Conservation (phyloP, 1,140 invertebrate species). For the Saxidomus purpurata region DNA sequence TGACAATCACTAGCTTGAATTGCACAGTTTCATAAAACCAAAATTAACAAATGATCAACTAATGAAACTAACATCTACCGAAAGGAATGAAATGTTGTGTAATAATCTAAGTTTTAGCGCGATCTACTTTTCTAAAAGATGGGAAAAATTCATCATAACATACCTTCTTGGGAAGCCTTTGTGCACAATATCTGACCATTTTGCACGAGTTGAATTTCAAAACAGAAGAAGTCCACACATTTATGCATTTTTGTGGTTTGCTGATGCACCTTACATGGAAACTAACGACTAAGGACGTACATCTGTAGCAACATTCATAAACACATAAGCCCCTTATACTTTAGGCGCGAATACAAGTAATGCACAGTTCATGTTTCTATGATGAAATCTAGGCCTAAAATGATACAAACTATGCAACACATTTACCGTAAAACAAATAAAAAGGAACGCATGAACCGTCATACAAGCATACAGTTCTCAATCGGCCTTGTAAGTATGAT, state of each 20-base stretch:
- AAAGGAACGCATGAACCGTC: too few relatives aligned
- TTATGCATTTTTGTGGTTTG: background rate
- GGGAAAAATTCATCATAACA: slow-evolving; percentile 59
- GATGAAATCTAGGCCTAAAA: too few relatives aligned
- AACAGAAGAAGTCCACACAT: slow-evolving; percentile 28
- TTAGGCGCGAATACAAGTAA: too few relatives aligned
- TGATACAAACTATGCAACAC: too few relatives aligned
- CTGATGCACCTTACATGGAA: slow-evolving; percentile 14
- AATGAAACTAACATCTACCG: background rate
- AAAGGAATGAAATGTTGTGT: background rate
- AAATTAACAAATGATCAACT: background rate
- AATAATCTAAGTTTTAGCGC: background rate
- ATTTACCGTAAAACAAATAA: too few relatives aligned
- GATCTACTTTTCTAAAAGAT: slow-evolving; percentile 36
- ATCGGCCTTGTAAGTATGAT: too few relatives aligned
- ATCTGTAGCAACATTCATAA: slow-evolving; percentile 6
- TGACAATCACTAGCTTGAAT: background rate
- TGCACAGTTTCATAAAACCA: background rate
- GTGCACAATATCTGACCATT: background rate
- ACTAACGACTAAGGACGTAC: background rate
- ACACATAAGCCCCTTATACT: too few relatives aligned
- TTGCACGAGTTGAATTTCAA: slow-evolving; percentile 30
- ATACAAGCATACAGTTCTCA: too few relatives aligned
- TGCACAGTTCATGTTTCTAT: too few relatives aligned
- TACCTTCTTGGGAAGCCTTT: background rate